Conservation (phyloP, 2,797 vertebrate species). For the Naso thynnoides region DNA sequence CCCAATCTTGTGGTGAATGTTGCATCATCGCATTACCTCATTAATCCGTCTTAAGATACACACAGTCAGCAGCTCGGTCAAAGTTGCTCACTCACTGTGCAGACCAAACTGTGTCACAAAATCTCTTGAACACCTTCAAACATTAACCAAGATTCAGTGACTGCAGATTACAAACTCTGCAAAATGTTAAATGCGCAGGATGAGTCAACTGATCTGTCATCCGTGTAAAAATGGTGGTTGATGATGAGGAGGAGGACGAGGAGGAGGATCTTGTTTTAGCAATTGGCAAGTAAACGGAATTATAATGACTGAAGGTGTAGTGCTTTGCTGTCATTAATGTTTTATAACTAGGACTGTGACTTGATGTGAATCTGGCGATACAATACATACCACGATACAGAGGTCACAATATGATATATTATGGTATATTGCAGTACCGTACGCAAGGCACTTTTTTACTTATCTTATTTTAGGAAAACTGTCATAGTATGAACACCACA, state of each 20-base stretch:
- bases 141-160: background rate
- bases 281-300: background rate
- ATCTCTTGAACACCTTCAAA: conserved; percentile 3
- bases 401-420: too few species aligned
- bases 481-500: too few species aligned
- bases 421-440: too few species aligned
- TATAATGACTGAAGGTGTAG: background rate
- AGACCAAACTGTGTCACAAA: background rate
- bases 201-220: background rate
- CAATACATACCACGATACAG: too few species aligned
- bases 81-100: background rate
- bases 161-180: too few species aligned
- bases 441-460: too few species aligned
- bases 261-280: background rate
- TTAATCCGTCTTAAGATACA: background rate
- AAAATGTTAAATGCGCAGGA: background rate
- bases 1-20: background rate
- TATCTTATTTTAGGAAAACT: too few species aligned
- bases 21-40: background rate
- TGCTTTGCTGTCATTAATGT: background rate
- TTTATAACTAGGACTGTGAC: too few species aligned
- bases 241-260: background rate
- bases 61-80: background rate
- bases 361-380: too few species aligned
- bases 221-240: background rate